Evolutionary conservation across 2,888 invertebrate genomes (phyloP), one percentile per base, ranked within the genome.

Genomic region (Cheilosia impressa): DNA sequence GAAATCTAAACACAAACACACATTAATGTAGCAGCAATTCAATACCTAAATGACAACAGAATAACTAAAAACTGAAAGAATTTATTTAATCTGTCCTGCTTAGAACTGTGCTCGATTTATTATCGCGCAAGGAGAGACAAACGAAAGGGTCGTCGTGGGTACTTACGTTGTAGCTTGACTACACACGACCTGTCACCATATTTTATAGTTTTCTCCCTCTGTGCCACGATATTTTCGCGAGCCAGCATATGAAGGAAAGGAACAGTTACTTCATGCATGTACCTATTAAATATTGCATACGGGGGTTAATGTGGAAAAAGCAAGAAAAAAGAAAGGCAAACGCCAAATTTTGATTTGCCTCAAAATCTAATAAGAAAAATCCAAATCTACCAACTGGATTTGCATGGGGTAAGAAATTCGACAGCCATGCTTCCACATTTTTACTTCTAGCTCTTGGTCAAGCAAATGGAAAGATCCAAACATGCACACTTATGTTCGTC

Each of bases 111-210:
- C 24, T 55, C 24, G 43, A 62, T 57, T 68, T 68, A 69, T 75
- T 69, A 69, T 75, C 68, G 43, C 43, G 47, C 22, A 22, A 43
- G n/a, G 43, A 47, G 4, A 50, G 7, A 41, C 15, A 38, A 38
- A 50, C 43, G 52, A 68, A 63, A 63, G 63, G 57, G 50, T 65
- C 58, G 69, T 55, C 43, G 76, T 58, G 63, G 27, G 58, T 55
- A 65, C 66, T 76, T 76, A 76, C 66, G 50, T 66, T 52, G 66
- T 66, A 66, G 19, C 41, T 58, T 45, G 65, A 65, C 38, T 13
- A 63, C 57, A 75, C 47, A 55, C 63, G 63, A 55, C 57, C 57
- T 57, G 75, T 65, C 63, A 58, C 27, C 53, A 60, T 71, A 27
- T 53, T 4, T 17, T 52, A 24, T 24, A 6, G 52, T 22, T 19